Base-by-base conservation (phyloP, 2,888 invertebrate genomes). In the Gerosis bhagava region DNA sequence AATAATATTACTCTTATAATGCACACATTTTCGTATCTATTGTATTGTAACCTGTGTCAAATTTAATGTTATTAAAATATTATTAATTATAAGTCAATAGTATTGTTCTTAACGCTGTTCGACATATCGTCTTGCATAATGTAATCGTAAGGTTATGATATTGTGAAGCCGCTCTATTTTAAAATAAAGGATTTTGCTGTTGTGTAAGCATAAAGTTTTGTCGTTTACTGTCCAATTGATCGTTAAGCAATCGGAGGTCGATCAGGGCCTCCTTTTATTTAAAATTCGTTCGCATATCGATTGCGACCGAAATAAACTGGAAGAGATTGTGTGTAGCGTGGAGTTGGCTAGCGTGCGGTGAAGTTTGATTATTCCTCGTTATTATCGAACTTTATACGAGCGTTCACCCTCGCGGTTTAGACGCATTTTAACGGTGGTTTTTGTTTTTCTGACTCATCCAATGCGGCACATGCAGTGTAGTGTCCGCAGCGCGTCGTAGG, bases 91-190 rank as follows among this genome's bases (percentile, higher is more conserved):
- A 83, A 83, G 80, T 75, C 70, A 73, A 69, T 82, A 78, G 70
- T 72, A 79, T 72, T 86, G 82, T 86, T 87, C 84, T 84, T 74
- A 83, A 82, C 77, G 79, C 80, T 88, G 83, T 88, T 73, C 69
- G 76, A 88, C 88, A 88, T 88, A 88, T 88, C 88, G 84, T 84
- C 83, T 82, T 39, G 45, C 45, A 39, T 60, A 58, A 56, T 75
- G 76, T 87, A 84, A 70, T 77, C 72, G 65, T 88, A 88, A 87
- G 87, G 72, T 81, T 73, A 77, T 76, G 68, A 78, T 83, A 87
- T 87, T 88, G 87, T 88, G 86, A 88, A 84, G 82, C 81, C 81
- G 80, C 83, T 87, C 84, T 87, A 86, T 87, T 87, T 88, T 84
- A 86, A 88, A 88, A 86, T 87, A 88, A 88, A 87, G 83, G 77